Evolutionary conservation across 37 sponge, comb jelly and placozoan species (phyloP).

Genomic region (Aphrocallistes beatrix): DNA sequence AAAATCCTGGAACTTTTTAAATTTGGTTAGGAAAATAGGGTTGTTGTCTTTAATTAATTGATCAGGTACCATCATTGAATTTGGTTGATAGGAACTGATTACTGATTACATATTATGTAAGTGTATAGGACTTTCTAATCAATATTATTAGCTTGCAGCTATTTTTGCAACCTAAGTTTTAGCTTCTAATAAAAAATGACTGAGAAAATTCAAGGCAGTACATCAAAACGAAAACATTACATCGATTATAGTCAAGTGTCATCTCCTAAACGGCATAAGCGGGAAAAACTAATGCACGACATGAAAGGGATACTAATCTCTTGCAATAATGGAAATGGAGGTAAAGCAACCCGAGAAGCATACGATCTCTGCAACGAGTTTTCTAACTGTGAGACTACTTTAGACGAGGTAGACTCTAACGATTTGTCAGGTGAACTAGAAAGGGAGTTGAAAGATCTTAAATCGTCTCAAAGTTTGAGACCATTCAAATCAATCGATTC

Average conservation of each 20-base stretch:
- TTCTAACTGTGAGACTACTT: background rate
- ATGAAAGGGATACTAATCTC: background rate
- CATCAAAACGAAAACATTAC: too few relatives aligned
- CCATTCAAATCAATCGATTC: background rate
- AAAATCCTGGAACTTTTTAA: too few relatives aligned
- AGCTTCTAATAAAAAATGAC: too few relatives aligned
- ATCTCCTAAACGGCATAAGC: background rate
- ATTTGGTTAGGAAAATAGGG: too few relatives aligned
- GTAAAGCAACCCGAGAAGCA: background rate
- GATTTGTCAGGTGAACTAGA: background rate
- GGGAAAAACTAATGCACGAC: background rate
- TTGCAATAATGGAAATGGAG: background rate
- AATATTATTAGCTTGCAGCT: too few relatives aligned
- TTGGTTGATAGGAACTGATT: too few relatives aligned
- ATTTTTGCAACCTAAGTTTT: too few relatives aligned
- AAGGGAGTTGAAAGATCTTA: background rate
- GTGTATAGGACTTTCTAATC: too few relatives aligned
- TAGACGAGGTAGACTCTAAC: background rate
- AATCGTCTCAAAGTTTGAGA: background rate
- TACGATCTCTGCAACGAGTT: slow-evolving; percentile 9
- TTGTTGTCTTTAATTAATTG: too few relatives aligned
- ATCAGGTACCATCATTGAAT: too few relatives aligned
- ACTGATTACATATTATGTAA: too few relatives aligned
- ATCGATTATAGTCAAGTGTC: background rate
- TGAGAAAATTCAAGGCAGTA: too few relatives aligned